Percentiles rank a stretch among this genome's conserved stretches.
Evolutionary conservation across 2,888 invertebrate species (phyloP).

Genomic region (Catocala fraxini): DNA sequence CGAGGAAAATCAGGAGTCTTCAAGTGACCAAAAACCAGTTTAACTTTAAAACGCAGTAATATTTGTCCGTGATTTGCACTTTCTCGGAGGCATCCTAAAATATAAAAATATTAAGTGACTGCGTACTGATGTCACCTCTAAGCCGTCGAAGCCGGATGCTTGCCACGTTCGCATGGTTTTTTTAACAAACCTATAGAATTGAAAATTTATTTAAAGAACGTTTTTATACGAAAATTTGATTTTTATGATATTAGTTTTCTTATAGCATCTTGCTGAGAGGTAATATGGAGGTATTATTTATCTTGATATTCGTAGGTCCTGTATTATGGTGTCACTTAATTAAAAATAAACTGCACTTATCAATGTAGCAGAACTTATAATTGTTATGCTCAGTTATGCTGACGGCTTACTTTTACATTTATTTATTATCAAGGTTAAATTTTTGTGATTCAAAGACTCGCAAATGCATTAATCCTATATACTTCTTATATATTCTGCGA

Average conservation of each 20-base stretch:
- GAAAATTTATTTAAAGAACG: slow-evolving; percentile 2
- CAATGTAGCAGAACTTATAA: too few species aligned
- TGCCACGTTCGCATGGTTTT: slow-evolving; percentile 23
- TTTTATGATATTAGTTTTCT: not conserved
- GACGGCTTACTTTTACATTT: too few species aligned
- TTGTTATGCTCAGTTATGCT: too few species aligned
- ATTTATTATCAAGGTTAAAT: too few species aligned
- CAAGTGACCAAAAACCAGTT: too few species aligned
- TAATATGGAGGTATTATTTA: not conserved
- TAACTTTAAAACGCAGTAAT: not conserved
- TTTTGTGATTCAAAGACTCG: too few species aligned
- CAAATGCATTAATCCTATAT: too few species aligned
- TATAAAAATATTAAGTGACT: slow-evolving; percentile 19
- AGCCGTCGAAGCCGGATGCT: slow-evolving; percentile 48
- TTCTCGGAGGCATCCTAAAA: slow-evolving; percentile 29
- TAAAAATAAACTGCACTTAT: too few species aligned
- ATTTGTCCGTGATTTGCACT: slow-evolving; percentile 21
- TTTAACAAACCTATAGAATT: slow-evolving; percentile 28
- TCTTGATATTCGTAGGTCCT: too few species aligned
- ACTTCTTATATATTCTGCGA: too few species aligned
- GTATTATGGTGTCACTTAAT: too few species aligned
- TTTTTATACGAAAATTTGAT: slow-evolving; percentile 4
- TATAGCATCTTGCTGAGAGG: not conserved
- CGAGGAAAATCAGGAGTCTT: too few species aligned
- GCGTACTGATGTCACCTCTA: slow-evolving; percentile 46